Base-by-base conservation (phyloP, 2,888 invertebrate species). In the Lasioglossum villosulum region DNA sequence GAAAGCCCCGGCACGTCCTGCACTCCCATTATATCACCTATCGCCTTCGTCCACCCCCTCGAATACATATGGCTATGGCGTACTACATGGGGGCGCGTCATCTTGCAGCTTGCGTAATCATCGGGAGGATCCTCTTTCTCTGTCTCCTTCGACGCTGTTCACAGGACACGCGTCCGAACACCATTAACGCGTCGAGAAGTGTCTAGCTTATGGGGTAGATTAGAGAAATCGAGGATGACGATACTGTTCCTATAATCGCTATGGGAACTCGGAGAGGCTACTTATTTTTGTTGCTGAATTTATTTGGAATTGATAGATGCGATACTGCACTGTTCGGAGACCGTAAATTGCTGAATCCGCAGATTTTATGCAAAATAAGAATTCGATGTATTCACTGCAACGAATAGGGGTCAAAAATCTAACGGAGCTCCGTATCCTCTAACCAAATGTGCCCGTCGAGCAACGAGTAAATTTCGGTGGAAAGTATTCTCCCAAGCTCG, bases 41-140 rank as follows among this genome's bases (percentile, higher is more conserved):
- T 91, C 92, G 80, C 89, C 88, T 90, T 92, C 92, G 89, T 90
- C 93, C 94, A 92, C 93, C 93, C 94, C 92, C 93, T 92, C 91
- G 89, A 83, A 90, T 90, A 88, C 93, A 94, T 92, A 93, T 91
- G 93, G 91, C 90, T 5, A 81, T 19, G 83, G 83, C 63, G 63
- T 63, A 63, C 85, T 87, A 68, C 81, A 87, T 87, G 87, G 82
- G 88, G 90, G 89, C 89, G 89, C 91, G 93, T 93, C 92, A 92
- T 92, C 90, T 90, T 89, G 93, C 93, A 93, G 93, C 93, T 93
- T 93, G 93, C 92, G 91, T 91, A 92, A 93, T 91, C 87, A 90
- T 88, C 88, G 81, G 84, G 70, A 87, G 84, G 82, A 87, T 81
- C 75, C 75, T 78, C 77, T 68, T 66, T 75, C 84, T 68, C 75